Base-by-base conservation (phyloP, 2,888 invertebrate genomes). In the Lasius platythorax region DNA sequence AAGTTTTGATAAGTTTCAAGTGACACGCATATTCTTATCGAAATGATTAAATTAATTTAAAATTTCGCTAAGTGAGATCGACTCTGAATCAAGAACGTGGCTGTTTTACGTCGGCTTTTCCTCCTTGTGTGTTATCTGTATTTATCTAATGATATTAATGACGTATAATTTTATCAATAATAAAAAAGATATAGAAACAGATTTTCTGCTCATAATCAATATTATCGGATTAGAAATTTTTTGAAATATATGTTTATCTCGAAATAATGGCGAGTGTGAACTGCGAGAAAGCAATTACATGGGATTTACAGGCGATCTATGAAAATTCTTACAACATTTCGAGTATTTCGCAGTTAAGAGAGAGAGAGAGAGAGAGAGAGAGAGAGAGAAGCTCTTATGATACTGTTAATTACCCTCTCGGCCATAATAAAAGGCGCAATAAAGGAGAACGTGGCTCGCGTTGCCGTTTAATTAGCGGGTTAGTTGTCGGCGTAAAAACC, bases 381-480 rank as follows among this genome's bases (percentile, higher is more conserved):
- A 37, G 37, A 37, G 66, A 58, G 40, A 72, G 53, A 72, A 61
- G 56, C 18, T 66, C 33, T 28, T 46, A 53, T 28, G 5, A 23
- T 46, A 23, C 64, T 43, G 53, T 40, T 68, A 30, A 6, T 50
- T 58, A 43, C n/a, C 56, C 11, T n/a, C 28, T 43, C 30, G 43
- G 30, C 4, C 23, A 11, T 33, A 58, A 68, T 28, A 46, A 61
- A 46, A 61, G 33, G 43, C 18, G 18, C 23, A 28, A 61, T 61
- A 63, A 72, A 61, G 37, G 28, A 56, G 46, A 72, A 61, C 46
- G 12, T 8, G 8, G 28, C 28, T 67, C 12, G 28, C 76, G 6
- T 40, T 40, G 43, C 61, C 72, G 37, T 46, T 78, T 63, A 81
- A 81, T 72, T 81, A 63, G 61, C 61, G 23, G 5, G 12, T 81